A percentile compares a stretch with the other conserved stretches of the same genome.
phyloP scores from a whole-genome alignment of 2,113 vertebrate genomes.

The Nanorana parkeri region DNA sequence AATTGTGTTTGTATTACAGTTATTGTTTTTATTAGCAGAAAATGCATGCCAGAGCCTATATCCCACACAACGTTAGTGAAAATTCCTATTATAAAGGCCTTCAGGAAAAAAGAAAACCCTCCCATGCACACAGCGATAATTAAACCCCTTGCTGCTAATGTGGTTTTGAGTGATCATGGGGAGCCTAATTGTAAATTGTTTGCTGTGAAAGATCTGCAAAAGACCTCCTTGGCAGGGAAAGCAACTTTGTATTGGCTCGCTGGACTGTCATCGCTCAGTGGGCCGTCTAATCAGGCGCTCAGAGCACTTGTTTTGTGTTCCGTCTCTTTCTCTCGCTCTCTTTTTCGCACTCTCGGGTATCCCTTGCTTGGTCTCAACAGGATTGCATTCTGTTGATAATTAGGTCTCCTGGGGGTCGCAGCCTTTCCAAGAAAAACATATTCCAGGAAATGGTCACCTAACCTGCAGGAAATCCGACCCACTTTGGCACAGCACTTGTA shows the following conservation, averaged over 20 bases:
- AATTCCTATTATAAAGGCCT: background rate
- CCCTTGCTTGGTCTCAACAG: conserved; percentile 41
- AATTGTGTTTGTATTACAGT: no score
- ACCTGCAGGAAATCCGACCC: conserved; percentile 34
- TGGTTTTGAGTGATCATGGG: background rate
- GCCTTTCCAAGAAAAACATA: conserved; percentile 48
- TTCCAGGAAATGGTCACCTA: conserved; percentile 57
- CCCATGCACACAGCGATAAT: background rate
- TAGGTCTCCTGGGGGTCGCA: conserved; percentile 35
- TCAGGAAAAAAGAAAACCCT: no score
- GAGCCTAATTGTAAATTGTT: conserved; percentile 18
- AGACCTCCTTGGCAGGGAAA: conserved; percentile 37
- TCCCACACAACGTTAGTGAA: no score
- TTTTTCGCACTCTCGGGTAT: conserved; percentile 18
- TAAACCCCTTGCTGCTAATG: background rate
- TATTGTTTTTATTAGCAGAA: no score
- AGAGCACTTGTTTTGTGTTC: conserved; percentile 22
- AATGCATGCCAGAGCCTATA: no score
- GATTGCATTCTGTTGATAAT: conserved; percentile 53
- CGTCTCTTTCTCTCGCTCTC: background rate
- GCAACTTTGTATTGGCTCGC: conserved; percentile 22
- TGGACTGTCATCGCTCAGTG: conserved; percentile 42
- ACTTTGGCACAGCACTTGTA: conserved; percentile 21
- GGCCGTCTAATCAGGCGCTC: conserved; percentile 31
- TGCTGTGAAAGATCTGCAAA: conserved; percentile 27